phyloP scores from a whole-genome alignment of 2,888 invertebrate species.

The Ceratothoa steindachneri region DNA sequence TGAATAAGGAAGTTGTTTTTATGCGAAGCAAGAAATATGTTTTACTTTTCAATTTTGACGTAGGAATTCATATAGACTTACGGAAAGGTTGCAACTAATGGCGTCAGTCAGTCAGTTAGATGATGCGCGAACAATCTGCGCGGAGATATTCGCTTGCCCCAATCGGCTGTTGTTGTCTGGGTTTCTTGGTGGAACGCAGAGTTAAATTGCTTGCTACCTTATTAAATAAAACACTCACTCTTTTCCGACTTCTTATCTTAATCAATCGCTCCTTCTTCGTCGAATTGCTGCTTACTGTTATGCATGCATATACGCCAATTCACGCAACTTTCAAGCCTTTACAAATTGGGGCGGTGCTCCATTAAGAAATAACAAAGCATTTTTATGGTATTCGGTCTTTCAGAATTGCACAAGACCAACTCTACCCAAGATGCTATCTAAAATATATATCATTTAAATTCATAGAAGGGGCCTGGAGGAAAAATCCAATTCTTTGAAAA shows the following conservation, averaged over 20 bases:
- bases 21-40: not conserved
- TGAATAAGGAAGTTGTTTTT: not conserved
- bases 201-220: not conserved
- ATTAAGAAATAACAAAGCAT: not conserved
- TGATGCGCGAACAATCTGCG: not conserved
- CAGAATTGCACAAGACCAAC: not conserved
- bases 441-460: slow-evolving; percentile 9
- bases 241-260: not conserved
- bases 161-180: not conserved
- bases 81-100: not conserved
- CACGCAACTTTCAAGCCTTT: not conserved
- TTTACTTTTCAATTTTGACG: not conserved
- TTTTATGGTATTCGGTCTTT: not conserved
- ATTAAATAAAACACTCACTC: slow-evolving; percentile 4
- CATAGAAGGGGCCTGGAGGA: not conserved
- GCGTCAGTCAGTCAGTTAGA: not conserved
- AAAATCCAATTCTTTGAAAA: slow-evolving; percentile 5
- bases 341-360: too few relatives aligned
- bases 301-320: not conserved
- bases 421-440: not conserved
- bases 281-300: not conserved
- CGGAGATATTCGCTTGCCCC: not conserved
- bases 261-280: not conserved
- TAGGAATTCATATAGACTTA: not conserved
- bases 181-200: not conserved